Percentiles rank a stretch among this genome's conserved stretches.
These are phyloP conservation scores for Drosophila picticornis DNA, from an alignment of 2,888 invertebrate genomes.

Conservation along the genomic window DNA sequence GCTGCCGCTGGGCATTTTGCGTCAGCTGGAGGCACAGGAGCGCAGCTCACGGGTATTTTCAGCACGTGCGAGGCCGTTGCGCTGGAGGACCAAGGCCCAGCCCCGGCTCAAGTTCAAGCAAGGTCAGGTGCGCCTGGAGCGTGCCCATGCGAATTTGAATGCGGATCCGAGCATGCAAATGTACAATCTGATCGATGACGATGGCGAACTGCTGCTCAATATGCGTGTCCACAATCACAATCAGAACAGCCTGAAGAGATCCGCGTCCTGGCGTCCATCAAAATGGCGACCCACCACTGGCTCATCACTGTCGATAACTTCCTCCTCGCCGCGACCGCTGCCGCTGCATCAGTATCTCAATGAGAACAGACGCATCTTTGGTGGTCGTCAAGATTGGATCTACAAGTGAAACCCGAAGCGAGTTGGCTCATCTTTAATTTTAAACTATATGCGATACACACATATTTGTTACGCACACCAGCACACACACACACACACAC, in stretches of 20 bases:
- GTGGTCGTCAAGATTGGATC: constrained; percentile 53
- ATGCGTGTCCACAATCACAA: constrained; percentile 62
- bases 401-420: constrained; percentile 32
- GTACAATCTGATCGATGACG: constrained; percentile 72
- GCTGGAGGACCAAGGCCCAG: constrained; percentile 14
- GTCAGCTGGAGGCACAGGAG: constrained; percentile 68
- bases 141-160: constrained; percentile 27
- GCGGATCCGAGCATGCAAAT: constrained; percentile 46
- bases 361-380: constrained; percentile 48
- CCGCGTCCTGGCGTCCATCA: constrained; percentile 64
- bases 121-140: constrained; percentile 64
- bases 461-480: constrained; percentile 4
- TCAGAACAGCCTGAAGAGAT: constrained; percentile 8
- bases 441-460: constrained; percentile 9
- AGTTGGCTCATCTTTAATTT: background rate
- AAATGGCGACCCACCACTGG: constrained; percentile 63
- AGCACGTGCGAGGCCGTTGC: constrained; percentile 1
- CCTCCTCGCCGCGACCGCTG: constrained; percentile 67
- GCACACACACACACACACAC: constrained; percentile 5
- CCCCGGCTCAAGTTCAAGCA: constrained; percentile 37
- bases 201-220: constrained; percentile 69
- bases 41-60: constrained; percentile 42
- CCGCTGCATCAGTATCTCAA: constrained; percentile 68
- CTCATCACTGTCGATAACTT: constrained; percentile 15
- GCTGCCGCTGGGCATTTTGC: constrained; percentile 61